phyloP scores from a whole-genome alignment of 1,140 invertebrate genomes.

The Triops cancriformis region DNA sequence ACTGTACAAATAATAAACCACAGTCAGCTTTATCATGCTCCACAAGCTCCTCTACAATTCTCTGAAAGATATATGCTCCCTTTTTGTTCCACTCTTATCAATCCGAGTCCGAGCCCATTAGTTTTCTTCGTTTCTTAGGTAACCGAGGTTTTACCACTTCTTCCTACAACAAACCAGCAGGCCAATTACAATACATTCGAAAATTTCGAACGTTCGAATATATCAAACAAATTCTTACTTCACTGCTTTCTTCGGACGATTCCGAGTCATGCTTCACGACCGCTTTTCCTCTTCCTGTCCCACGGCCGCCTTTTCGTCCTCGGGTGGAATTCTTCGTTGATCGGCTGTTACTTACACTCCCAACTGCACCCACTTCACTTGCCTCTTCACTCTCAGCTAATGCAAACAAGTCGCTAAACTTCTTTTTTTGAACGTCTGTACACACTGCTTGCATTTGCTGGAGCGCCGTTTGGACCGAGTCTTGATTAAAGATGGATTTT shows the following conservation, averaged over 20 bases:
- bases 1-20: conserved; percentile 14
- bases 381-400: conserved; percentile 79
- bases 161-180: conserved; percentile 29
- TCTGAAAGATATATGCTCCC: conserved; percentile 6
- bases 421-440: conserved; percentile 74
- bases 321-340: conserved; percentile 39
- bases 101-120: not conserved
- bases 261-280: conserved; percentile 47
- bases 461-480: conserved; percentile 81
- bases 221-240: conserved; percentile 45
- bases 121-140: conserved; percentile 14
- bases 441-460: conserved; percentile 49
- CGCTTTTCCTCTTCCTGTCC: conserved; percentile 46
- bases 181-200: conserved; percentile 27
- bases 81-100: not conserved
- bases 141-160: conserved; percentile 31
- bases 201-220: conserved; percentile 35
- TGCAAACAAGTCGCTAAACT: conserved; percentile 82
- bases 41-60: not conserved
- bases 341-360: conserved; percentile 41
- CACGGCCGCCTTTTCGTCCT: conserved; percentile 42
- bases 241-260: conserved; percentile 68
- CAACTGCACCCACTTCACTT: conserved; percentile 38
- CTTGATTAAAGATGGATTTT: conserved; percentile 59
- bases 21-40: not conserved